A percentile compares a stretch with the other conserved stretches of the same genome.
Conservation (phyloP, 2,888 invertebrate species). For the Drymonia ruficornis region DNA sequence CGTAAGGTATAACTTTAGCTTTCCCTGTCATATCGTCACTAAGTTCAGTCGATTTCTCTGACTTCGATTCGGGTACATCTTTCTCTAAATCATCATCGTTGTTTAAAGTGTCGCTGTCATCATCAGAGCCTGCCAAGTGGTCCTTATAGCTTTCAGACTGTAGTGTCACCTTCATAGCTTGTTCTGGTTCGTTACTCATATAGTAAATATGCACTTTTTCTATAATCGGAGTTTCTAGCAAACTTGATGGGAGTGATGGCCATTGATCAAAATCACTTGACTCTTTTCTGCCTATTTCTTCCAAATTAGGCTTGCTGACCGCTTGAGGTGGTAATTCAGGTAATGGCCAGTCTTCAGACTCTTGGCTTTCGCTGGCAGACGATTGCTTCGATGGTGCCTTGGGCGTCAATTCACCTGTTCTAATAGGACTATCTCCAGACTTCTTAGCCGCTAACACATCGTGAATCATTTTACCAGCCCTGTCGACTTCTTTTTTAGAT, state of each 20-base stretch:
- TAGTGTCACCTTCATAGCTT: constrained; percentile 90
- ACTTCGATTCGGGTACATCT: constrained; percentile 81
- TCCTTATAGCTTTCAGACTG: constrained; percentile 87
- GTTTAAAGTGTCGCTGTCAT: constrained; percentile 88
- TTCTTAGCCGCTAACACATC: constrained; percentile 54
- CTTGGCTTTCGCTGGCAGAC: constrained; percentile 87
- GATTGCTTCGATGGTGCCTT: constrained; percentile 72
- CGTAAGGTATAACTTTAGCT: constrained; percentile 73
- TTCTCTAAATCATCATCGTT: constrained; percentile 86
- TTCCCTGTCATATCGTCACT: constrained; percentile 64
- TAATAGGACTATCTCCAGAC: constrained; percentile 56
- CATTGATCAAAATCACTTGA: constrained; percentile 91
- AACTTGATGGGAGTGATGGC: constrained; percentile 91
- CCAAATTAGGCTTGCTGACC: constrained; percentile 51
- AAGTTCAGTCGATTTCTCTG: constrained; percentile 63
- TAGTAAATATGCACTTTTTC: constrained; percentile 93
- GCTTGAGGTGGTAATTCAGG: constrained; percentile 88
- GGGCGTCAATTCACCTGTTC: constrained; percentile 59
- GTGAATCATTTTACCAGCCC: constrained; percentile 52
- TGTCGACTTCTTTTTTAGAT: constrained; percentile 79
- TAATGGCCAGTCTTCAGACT: constrained; percentile 91
- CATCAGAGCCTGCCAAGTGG: constrained; percentile 86
- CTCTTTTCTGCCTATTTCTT: constrained; percentile 61
- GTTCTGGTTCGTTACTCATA: constrained; percentile 90
- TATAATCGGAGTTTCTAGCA: constrained; percentile 88